Evolutionary conservation across 2,797 vertebrate species (phyloP).

Genomic region (Botia almorhae): DNA sequence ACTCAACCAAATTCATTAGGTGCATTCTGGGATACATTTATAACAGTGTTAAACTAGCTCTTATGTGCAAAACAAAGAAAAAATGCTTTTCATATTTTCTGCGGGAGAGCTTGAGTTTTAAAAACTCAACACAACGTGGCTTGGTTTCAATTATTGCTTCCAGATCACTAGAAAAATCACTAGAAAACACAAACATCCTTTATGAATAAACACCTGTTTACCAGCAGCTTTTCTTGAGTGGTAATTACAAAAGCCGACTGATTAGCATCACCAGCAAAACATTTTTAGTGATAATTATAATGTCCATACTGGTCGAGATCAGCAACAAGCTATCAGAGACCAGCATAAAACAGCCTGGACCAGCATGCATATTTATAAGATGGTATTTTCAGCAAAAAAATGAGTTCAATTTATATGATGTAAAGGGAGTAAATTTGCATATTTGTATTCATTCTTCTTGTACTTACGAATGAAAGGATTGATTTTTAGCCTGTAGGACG

Average conservation of each 20-base stretch:
- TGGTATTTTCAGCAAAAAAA: too few species aligned
- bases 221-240: neutral
- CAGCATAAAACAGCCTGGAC: too few species aligned
- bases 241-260: neutral
- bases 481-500: conserved; percentile 95
- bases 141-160: neutral
- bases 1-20: too few species aligned
- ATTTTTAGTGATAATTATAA: too few species aligned
- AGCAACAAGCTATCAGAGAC: too few species aligned
- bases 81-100: neutral
- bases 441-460: neutral
- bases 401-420: too few species aligned
- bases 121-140: neutral
- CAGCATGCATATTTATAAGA: too few species aligned
- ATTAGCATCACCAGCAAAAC: too few species aligned
- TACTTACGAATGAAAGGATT: conserved; percentile 87
- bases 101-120: neutral
- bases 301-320: too few species aligned
- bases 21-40: too few species aligned
- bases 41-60: too few species aligned
- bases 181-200: neutral
- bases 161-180: neutral
- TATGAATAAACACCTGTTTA: neutral
- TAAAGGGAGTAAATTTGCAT: too few species aligned
- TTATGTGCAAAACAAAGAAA: neutral